Conservation (phyloP, 2,113 vertebrate species). For the Atherinomorus stipes region DNA sequence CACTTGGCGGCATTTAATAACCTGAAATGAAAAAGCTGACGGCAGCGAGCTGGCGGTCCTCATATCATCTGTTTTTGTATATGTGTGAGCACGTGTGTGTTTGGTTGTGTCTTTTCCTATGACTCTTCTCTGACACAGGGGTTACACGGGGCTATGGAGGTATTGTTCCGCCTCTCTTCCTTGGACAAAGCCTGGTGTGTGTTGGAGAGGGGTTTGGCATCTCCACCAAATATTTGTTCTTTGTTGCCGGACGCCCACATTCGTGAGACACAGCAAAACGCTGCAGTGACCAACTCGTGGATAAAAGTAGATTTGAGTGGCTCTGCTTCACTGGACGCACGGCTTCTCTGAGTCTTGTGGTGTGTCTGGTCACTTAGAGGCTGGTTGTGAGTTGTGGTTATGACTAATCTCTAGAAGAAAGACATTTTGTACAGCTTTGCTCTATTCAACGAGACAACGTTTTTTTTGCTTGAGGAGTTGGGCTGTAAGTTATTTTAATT, state of each 20-base stretch:
- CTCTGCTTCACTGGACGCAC: neutral
- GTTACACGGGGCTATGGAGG: constrained; percentile 41
- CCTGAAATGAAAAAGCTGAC: constrained; percentile 14
- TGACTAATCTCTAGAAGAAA: constrained; percentile 10
- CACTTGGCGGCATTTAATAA: constrained; percentile 17
- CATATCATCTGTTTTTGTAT: constrained; percentile 22
- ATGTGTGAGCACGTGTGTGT: constrained; percentile 20
- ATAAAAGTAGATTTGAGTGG: neutral
- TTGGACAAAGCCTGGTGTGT: constrained; percentile 76
- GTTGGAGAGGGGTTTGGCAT: constrained; percentile 70
- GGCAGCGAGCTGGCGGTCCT: neutral
- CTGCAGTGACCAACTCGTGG: constrained; percentile 23
- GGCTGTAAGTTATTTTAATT: constrained; percentile 22
- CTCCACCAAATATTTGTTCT: constrained; percentile 77
- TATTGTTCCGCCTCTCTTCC: constrained; percentile 70
- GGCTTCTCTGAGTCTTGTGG: constrained; percentile 1
- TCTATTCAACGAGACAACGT: neutral
- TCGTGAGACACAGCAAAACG: constrained; percentile 21
- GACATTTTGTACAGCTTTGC: constrained; percentile 9
- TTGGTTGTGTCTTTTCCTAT: constrained; percentile 19
- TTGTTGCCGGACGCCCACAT: constrained; percentile 68
- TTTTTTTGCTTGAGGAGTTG: constrained; percentile 24
- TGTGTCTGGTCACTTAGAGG: constrained; percentile 7
- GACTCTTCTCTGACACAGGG: constrained; percentile 37
- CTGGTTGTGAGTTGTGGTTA: neutral